Percentiles rank a stretch among this genome's conserved stretches.
phyloP scores from a whole-genome alignment of 2,888 invertebrate species.

The Siphonodentalium dalli region DNA sequence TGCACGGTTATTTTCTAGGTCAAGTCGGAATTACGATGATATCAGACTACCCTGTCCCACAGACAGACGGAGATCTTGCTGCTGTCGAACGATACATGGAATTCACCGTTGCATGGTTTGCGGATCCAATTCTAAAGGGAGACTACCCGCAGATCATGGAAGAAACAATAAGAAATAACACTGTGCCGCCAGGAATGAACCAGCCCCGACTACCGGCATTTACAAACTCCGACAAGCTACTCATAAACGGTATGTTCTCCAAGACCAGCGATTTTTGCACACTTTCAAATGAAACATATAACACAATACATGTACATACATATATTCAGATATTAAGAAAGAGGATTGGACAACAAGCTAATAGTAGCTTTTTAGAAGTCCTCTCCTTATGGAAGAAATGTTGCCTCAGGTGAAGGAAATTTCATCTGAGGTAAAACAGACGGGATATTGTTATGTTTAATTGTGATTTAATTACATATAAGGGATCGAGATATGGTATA shows the following conservation, averaged over 20 bases:
- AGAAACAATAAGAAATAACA: constrained; percentile 15
- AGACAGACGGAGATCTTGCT: constrained; percentile 23
- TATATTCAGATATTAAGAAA: too few species aligned
- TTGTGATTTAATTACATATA: too few species aligned
- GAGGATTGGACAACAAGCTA: too few species aligned
- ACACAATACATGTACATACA: constrained; percentile 7
- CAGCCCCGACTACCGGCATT: constrained; percentile 27
- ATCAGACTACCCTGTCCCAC: constrained; percentile 30
- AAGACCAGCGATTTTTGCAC: too few species aligned
- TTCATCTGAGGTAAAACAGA: not conserved
- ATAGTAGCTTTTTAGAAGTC: too few species aligned
- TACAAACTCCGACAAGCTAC: constrained; percentile 13
- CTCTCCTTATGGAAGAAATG: too few species aligned
- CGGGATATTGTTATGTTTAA: too few species aligned
- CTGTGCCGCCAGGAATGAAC: constrained; percentile 23
- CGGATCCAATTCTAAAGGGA: constrained; percentile 49
- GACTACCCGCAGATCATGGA: constrained; percentile 67
- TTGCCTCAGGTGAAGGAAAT: too few species aligned
- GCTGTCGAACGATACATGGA: constrained; percentile 33
- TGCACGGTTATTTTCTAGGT: constrained; percentile 36
- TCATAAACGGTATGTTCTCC: constrained; percentile 25
- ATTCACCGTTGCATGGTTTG: constrained; percentile 51
- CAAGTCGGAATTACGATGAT: constrained; percentile 37
- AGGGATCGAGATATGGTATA: too few species aligned
- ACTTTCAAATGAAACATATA: too few species aligned